Evolutionary conservation across 2,888 invertebrate genomes (phyloP), one percentile per base, ranked within the genome.

Genomic region (Spisula solida): DNA sequence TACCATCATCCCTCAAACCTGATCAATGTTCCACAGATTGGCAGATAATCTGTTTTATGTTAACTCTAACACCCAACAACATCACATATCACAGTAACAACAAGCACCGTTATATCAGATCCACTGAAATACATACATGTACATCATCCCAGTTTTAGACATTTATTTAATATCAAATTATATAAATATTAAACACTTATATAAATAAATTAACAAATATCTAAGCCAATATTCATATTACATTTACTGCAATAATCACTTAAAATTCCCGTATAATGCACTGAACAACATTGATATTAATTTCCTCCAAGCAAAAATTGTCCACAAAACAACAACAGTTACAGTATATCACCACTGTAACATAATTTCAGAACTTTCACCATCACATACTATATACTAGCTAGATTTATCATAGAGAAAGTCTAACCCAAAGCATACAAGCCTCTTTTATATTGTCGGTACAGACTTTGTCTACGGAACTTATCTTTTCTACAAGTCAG

Each of bases 401-500:
- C 60, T 25, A 66, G 25, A 66, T 5, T 51, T 66, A 66, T 66
- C 25, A 66, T 25, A 66, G 34, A 34, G 75, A 25, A 75, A 75
- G 31, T 34, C 16, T 34, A 34, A 75, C 31, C 31, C 34, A 31
- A 75, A 31, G 16, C 75, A 75, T 34, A 10, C 31, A 75, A 34
- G 25, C 75, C 14, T 31, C 18, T 25, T 66, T 79, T 20, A 81
- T 81, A 51, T 48, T 48, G 48, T 29, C 29, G 48, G 48, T 25
- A 55, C 25, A 55, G 1, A 29, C 20, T 29, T 20, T 18, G 20
- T n/a, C 81, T 34, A 29, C 16, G 29, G 2, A 34, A 25, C 48
- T 47, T 51, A 41, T 84, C 78, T 70, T 51, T 84, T 48, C 51
- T n/a, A 78, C 51, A 84, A 78, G 84, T 48, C 84, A 84, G 31